Base-by-base conservation (phyloP, 2,113 vertebrate genomes). In the Equus przewalskii region DNA sequence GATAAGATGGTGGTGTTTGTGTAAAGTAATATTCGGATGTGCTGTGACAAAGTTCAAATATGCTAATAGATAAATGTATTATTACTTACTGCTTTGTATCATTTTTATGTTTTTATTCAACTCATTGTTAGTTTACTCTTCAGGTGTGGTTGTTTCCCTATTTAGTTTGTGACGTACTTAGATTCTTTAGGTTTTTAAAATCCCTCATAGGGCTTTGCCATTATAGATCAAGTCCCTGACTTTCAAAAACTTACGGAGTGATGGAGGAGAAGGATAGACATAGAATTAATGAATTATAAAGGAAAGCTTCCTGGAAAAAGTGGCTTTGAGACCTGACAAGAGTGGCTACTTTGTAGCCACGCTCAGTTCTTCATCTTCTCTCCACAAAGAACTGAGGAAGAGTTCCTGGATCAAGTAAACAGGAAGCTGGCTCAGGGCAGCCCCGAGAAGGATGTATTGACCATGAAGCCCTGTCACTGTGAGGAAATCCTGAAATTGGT, bases 371-470 rank as follows among this genome's bases (percentile, higher is more conserved):
- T 26, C 60, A 10, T 85, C 64, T 58, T 96, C 89, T 85, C 72
- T 82, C 91, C 72, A 93, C 51, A 97, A 94, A 98, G 97, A 62
- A 91, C 96, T 86, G 98, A 98, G 65, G 65, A 89, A 44, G 97
- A 97, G 56, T 97, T 97, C 91, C 93, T 98, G 89, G 94, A 97
- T 75, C 78, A 64, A 51, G 81, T 98, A 75, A 93, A 56, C 65
- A 88, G 49, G 73, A 90, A 95, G n/a, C 54, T 97, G 72, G 26
- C 82, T n/a, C 78, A 91, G 64, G 81, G 36, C 91, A 83, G 11
- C 82, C 64, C 60, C 0, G 5, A 91, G 44, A 88, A 80, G 24
- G 56, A 51, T 62, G 5, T 49, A 46, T 41, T 85, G 70, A 56
- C 62, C 62, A 33, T 9, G 6, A 88, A 92, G 49, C 69, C 93